Evolutionary conservation across 2,888 invertebrate species (phyloP), one percentile per base, ranked within the genome.

Genomic region (Acanthosoma haemorrhoidale): DNA sequence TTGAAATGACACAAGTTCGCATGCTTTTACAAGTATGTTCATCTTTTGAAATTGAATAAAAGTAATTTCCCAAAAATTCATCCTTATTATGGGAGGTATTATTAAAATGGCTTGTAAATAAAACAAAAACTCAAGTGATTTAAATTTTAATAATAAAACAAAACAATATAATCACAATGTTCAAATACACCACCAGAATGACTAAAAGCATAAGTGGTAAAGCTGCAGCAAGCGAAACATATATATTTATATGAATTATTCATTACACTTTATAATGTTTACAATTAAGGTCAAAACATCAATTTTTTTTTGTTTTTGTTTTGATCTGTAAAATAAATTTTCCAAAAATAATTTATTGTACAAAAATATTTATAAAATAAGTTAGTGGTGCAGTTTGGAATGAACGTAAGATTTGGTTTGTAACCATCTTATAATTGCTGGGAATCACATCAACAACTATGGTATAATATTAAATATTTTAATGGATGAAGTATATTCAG

Each of bases 111-210:
- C n/a, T 25, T 25, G 29, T 25, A 29, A 51, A 51, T 6, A 25
- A 34, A 39, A 36, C 1, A 67, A 68, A 36, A 67, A 57, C 34
- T 68, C 59, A 21, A n/a, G 38, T 36, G 36, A 29, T 36, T 68
- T 60, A 32, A 15, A 43, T 63, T 69, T 63, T 63, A 63, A 34
- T 43, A 63, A 69, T 36, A 25, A 63, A 51, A 61, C 32, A 51
- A 69, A 70, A 63, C 64, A 69, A 63, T 63, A 34, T 68, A 57
- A 68, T 68, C 68, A 68, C 68, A 68, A 68, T 68, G 34, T 36
- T 68, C 59, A 59, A 36, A 64, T 64, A 64, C 63, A 70, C 64
- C 64, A 63, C 51, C 31, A 63, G 34, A 64, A 34, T 11, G 25
- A 61, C 38, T 59, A 4, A 39, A 69, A 61, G 29, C 69, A 60